A percentile compares a stretch with the other conserved stretches of the same genome.
Conservation (phyloP, 1,140 invertebrate genomes). For the Heliconius melpomene region DNA sequence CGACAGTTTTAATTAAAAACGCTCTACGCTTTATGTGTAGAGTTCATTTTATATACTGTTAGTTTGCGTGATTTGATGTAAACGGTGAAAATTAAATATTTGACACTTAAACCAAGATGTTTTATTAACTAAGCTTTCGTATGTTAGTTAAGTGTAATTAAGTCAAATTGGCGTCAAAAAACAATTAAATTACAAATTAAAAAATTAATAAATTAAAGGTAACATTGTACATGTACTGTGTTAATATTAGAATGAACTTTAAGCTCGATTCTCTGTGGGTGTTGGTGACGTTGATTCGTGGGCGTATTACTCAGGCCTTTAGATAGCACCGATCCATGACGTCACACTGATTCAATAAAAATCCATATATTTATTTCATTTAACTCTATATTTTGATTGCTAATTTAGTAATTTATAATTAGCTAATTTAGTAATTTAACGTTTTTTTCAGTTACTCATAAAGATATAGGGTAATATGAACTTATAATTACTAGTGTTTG, state of each 20-base stretch:
- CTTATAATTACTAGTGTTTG: no score
- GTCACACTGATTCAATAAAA: constrained; percentile 19
- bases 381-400: no score
- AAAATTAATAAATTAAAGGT: background rate
- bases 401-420: no score
- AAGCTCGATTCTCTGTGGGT: constrained; percentile 30
- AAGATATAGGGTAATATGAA: no score
- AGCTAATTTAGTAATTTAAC: no score
- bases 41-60: background rate
- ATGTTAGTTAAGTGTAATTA: background rate
- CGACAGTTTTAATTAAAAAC: constrained; percentile 54
- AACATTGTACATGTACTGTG: constrained; percentile 16
- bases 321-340: constrained; percentile 34
- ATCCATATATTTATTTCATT: background rate
- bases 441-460: no score
- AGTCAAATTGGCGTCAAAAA: background rate
- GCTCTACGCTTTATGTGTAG: constrained; percentile 16
- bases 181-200: background rate
- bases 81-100: background rate
- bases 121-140: background rate
- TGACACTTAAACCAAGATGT: background rate
- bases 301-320: constrained; percentile 36
- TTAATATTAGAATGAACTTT: constrained; percentile 37
- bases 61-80: background rate
- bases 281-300: constrained; percentile 37